Base-by-base conservation (phyloP, 1,140 invertebrate genomes). In the Nebria ingens region DNA sequence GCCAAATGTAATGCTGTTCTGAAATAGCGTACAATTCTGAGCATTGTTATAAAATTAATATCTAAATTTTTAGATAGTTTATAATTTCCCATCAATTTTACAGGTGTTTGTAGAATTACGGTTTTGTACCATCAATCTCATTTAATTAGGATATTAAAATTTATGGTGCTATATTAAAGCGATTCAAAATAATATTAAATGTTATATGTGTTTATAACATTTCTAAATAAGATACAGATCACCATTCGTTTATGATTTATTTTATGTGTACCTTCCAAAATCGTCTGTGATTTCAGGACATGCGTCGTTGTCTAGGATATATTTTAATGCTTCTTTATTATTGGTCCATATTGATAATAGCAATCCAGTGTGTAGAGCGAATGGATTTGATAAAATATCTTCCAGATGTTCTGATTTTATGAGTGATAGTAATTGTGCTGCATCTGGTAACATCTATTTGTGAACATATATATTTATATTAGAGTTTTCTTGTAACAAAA, bases 1-100 rank as follows among this genome's bases (percentile, higher is more conserved):
- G 89, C 86, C 59, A 92, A 76, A 68, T 93, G 91, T 15, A 93
- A 66, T 11, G 86, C 79, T 2, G 84, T 85, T 67, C 86, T 85
- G 57, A 22, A 72, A 34, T n/a, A 34, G n/a, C n/a, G n/a, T n/a
- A n/a, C n/a, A n/a, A n/a, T n/a, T n/a, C n/a, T n/a, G n/a, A n/a
- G n/a, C n/a, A n/a, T n/a, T n/a, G n/a, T n/a, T n/a, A n/a, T n/a
- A n/a, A n/a, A n/a, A n/a, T n/a, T n/a, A n/a, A n/a, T n/a, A n/a
- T n/a, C n/a, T n/a, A n/a, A n/a, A n/a, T n/a, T n/a, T n/a, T n/a
- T n/a, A n/a, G n/a, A n/a, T n/a, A n/a, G n/a, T n/a, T n/a, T n/a
- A n/a, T n/a, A n/a, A n/a, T n/a, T n/a, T n/a, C n/a, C n/a, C n/a
- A n/a, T n/a, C n/a, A n/a, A n/a, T n/a, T n/a, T n/a, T n/a, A n/a